Evolutionary conservation across 2,888 invertebrate genomes (phyloP).

Genomic region (Lymantria dispar): DNA sequence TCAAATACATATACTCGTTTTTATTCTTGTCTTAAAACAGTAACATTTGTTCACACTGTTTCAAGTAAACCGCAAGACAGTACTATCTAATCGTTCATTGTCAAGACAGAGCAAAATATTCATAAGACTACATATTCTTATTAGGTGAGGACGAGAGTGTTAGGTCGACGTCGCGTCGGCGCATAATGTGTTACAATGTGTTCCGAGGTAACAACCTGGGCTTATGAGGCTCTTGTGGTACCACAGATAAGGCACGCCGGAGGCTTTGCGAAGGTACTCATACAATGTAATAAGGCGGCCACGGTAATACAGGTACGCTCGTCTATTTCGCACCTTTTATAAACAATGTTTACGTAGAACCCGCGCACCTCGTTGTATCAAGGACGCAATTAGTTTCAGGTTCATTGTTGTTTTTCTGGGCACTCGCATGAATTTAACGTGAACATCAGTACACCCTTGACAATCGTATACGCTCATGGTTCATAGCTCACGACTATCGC

Average conservation of each 20-base stretch:
- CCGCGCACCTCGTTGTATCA: constrained; percentile 45
- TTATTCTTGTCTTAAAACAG: constrained; percentile 8
- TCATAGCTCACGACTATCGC: constrained; percentile 17
- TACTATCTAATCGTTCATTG: constrained; percentile 55
- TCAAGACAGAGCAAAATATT: constrained; percentile 60
- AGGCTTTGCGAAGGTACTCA: constrained; percentile 68
- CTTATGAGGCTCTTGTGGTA: constrained; percentile 69
- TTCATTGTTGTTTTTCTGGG: constrained; percentile 41
- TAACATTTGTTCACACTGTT: constrained; percentile 27
- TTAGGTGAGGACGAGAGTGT: constrained; percentile 61
- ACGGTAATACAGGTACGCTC: constrained; percentile 50
- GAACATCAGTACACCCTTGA: constrained; percentile 21
- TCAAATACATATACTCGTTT: too few relatives aligned
- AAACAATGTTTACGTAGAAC: constrained; percentile 57
- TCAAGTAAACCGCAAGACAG: constrained; percentile 33
- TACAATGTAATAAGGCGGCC: constrained; percentile 70
- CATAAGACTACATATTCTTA: constrained; percentile 69
- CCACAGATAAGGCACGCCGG: constrained; percentile 75
- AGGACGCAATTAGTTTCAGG: constrained; percentile 57
- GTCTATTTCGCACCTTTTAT: constrained; percentile 64
- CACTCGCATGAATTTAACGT: constrained; percentile 27
- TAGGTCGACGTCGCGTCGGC: constrained; percentile 61
- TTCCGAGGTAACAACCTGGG: constrained; percentile 75
- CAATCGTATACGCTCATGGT: constrained; percentile 13
- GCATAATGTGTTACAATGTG: constrained; percentile 78